These are phyloP conservation scores for Brachypodius melanocephalos DNA, from an alignment of 2,113 vertebrate species.

Conservation along the genomic window DNA sequence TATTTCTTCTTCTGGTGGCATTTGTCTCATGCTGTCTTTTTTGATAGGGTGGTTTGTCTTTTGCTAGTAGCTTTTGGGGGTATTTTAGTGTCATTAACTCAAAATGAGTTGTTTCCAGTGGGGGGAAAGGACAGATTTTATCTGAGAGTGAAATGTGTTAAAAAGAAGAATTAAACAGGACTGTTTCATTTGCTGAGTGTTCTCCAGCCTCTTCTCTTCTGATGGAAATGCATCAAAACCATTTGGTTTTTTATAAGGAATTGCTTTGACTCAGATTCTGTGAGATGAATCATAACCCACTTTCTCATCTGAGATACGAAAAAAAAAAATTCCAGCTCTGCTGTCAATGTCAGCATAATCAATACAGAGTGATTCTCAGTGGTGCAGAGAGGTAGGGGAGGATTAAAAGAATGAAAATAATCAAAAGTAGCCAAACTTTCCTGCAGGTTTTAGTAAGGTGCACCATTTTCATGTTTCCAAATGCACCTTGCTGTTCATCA, in stretches of 20 bases:
- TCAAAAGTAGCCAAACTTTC: constrained; percentile 44
- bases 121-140: constrained; percentile 43
- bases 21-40: constrained; percentile 30
- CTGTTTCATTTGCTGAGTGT: constrained; percentile 67
- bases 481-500: background rate
- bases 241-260: constrained; percentile 49
- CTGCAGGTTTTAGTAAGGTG: constrained; percentile 4
- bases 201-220: constrained; percentile 64
- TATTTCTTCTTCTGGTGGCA: background rate
- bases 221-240: constrained; percentile 63
- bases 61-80: constrained; percentile 34
- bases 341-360: constrained; percentile 71
- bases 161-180: constrained; percentile 14
- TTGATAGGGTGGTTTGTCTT: background rate
- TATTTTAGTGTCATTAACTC: constrained; percentile 55
- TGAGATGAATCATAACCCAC: constrained; percentile 77
- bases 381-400: constrained; percentile 10
- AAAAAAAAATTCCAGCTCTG: constrained; percentile 43
- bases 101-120: constrained; percentile 16
- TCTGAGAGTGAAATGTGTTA: constrained; percentile 64
- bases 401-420: constrained; percentile 49
- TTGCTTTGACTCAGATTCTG: constrained; percentile 74
- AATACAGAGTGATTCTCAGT: constrained; percentile 38
- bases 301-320: constrained; percentile 70
- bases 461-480: background rate